These are phyloP conservation scores for Hoplias malabaricus DNA, from an alignment of 2,113 vertebrate species.

Conservation along the genomic window DNA sequence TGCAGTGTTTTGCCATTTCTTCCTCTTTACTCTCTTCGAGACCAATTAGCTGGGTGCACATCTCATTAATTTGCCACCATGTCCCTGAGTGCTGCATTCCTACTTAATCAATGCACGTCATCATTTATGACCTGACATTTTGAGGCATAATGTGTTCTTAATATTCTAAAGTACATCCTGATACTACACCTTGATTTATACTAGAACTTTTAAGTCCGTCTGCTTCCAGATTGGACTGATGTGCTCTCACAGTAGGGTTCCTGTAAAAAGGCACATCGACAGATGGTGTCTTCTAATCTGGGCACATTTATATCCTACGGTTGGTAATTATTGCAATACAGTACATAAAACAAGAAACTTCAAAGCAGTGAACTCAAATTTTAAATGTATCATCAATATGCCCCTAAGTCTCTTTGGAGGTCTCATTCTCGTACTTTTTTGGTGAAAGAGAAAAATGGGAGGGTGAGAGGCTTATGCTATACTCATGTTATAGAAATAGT, in stretches of 20 bases:
- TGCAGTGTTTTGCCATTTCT: background rate
- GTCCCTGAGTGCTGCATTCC: background rate
- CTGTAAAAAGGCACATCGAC: constrained; percentile 55
- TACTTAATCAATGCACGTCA: background rate
- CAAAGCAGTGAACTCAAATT: no score
- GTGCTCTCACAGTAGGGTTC: constrained; percentile 49
- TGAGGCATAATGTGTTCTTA: constrained; percentile 52
- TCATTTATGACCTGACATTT: constrained; percentile 36
- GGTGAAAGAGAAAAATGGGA: no score
- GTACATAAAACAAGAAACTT: no score
- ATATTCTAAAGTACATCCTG: constrained; percentile 47
- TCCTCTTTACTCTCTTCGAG: background rate
- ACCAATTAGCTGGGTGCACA: constrained; percentile 21
- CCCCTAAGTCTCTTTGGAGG: no score
- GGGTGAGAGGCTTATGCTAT: no score
- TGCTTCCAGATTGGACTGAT: constrained; percentile 61
- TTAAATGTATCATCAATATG: no score
- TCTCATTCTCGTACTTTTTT: no score
- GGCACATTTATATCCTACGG: constrained; percentile 43
- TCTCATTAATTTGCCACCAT: constrained; percentile 13
- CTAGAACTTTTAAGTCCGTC: constrained; percentile 46
- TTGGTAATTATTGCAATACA: no score
- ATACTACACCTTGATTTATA: constrained; percentile 45
- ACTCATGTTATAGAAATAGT: no score
- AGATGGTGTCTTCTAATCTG: constrained; percentile 65